Evolutionary conservation across 2,797 vertebrate genomes (phyloP).

Genomic region (Gallinago stenura): DNA sequence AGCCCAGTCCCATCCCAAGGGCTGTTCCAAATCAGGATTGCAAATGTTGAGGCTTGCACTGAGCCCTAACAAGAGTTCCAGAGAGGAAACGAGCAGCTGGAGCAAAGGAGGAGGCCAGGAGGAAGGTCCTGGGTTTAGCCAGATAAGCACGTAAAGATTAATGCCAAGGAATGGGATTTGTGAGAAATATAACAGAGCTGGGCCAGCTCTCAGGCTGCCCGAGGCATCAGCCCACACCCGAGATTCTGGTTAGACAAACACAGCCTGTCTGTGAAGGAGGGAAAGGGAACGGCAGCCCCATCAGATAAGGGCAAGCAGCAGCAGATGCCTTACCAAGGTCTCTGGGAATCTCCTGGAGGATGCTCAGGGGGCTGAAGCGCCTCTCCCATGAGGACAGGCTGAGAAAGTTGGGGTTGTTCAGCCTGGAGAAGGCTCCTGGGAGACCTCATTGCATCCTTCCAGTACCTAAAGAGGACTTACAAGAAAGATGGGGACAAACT

Average conservation of each 20-base stretch:
- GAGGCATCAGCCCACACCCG: not conserved
- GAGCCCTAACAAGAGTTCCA: not conserved
- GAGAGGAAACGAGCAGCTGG: not conserved
- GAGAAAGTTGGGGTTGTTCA: not conserved
- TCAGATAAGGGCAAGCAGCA: not conserved
- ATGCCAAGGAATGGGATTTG: not conserved
- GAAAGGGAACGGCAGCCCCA: not conserved
- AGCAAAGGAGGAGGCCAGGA: not conserved
- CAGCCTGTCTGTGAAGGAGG: conserved; percentile 33
- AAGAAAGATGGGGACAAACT: not conserved
- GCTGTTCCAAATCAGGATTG: not conserved
- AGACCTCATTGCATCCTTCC: not conserved
- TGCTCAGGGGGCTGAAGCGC: not conserved
- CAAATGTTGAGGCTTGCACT: not conserved
- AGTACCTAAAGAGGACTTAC: not conserved
- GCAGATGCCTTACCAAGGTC: not conserved
- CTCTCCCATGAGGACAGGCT: not conserved
- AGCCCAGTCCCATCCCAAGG: not conserved
- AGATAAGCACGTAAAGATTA: not conserved
- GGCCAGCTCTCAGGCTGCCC: not conserved
- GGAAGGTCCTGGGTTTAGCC: not conserved
- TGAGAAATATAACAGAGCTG: not conserved
- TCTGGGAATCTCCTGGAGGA: not conserved
- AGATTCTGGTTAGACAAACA: conserved; percentile 58
- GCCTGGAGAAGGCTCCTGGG: not conserved